A percentile compares a stretch with the other conserved stretches of the same genome.
These are phyloP conservation scores for Desoria tigrina DNA, from an alignment of 2,888 invertebrate species.

Conservation along the genomic window DNA sequence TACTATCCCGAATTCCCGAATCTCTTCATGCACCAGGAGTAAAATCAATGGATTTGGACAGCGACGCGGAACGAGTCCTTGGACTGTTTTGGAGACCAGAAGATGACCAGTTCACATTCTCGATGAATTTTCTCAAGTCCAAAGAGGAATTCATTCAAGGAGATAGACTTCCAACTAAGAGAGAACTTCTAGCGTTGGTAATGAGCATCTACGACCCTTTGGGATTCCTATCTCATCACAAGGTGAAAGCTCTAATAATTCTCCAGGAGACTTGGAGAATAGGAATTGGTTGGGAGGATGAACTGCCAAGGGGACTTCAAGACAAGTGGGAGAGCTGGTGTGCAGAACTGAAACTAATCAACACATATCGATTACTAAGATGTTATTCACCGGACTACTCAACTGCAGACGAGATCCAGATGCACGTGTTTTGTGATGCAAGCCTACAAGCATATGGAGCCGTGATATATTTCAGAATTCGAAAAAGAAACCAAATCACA, in stretches of 20 bases:
- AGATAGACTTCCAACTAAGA: constrained; percentile 54
- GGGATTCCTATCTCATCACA: constrained; percentile 52
- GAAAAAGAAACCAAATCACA: constrained; percentile 4
- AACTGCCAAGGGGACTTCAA: background rate
- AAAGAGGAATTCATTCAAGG: too few relatives aligned
- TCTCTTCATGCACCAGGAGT: too few relatives aligned
- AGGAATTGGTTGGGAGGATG: too few relatives aligned
- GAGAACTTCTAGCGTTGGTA: constrained; percentile 45
- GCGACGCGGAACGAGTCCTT: too few relatives aligned
- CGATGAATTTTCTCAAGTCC: too few relatives aligned
- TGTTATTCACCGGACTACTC: constrained; percentile 12
- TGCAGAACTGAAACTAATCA: constrained; percentile 18
- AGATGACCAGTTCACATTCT: too few relatives aligned
- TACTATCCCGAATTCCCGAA: too few relatives aligned
- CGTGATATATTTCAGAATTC: constrained; percentile 31
- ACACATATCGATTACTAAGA: too few relatives aligned
- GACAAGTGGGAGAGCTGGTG: constrained; percentile 32
- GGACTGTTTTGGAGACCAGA: too few relatives aligned
- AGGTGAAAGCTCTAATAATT: constrained; percentile 51
- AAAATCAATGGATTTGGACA: too few relatives aligned
- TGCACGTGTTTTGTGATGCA: constrained; percentile 46
- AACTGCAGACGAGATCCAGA: background rate
- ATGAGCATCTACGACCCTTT: constrained; percentile 54
- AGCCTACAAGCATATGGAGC: constrained; percentile 35
- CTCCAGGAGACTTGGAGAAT: constrained; percentile 54